Percentiles rank a stretch among this genome's conserved stretches.
Conservation (phyloP, 1,140 invertebrate genomes). For the Bombus waltoni region DNA sequence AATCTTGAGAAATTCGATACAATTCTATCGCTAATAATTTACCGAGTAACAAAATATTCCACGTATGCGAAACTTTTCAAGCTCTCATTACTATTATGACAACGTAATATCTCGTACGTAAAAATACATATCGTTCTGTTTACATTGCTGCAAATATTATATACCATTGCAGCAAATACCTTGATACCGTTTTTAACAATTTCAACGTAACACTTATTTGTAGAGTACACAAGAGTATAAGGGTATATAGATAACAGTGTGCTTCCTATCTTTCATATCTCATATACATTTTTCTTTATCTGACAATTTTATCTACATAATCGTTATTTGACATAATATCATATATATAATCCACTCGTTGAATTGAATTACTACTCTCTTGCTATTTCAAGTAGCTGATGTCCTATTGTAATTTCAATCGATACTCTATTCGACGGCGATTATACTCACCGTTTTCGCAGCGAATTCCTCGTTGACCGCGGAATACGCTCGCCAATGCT, state of each 20-base stretch:
- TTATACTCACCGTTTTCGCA: slow-evolving; percentile 86
- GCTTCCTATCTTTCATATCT: not conserved
- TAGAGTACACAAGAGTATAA: not conserved
- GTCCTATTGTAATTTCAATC: not conserved
- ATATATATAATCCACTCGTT: not conserved
- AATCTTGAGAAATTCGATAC: not conserved
- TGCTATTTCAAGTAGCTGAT: not conserved
- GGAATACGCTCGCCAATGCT: slow-evolving; percentile 93
- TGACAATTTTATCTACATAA: not conserved
- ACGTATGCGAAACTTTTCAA: not conserved
- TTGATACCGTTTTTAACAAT: not conserved
- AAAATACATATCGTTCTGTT: not conserved
- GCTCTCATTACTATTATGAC: not conserved
- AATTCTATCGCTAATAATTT: not conserved
- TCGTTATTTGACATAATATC: not conserved
- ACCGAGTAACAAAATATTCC: not conserved
- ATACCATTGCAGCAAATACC: not conserved
- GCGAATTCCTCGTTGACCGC: slow-evolving; percentile 93
- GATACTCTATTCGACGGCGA: not conserved
- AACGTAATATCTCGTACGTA: not conserved
- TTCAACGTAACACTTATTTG: not conserved
- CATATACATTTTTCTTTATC: not conserved
- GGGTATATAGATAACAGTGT: not conserved
- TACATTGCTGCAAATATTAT: not conserved
- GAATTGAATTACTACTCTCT: not conserved